A percentile compares a stretch with the other conserved stretches of the same genome.
These are phyloP conservation scores for Rapana venosa DNA, from an alignment of 2,888 invertebrate genomes.

Conservation along the genomic window DNA sequence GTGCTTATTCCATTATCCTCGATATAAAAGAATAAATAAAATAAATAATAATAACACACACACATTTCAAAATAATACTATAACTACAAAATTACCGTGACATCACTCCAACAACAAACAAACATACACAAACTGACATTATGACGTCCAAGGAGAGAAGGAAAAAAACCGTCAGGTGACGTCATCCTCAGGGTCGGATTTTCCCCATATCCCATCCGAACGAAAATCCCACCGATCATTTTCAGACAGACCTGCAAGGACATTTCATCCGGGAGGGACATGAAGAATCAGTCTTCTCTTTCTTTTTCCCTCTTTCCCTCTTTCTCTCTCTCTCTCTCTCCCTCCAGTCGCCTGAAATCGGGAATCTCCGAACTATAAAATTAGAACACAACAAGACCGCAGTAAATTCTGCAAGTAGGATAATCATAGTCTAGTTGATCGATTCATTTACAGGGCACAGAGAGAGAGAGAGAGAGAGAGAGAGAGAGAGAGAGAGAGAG, in stretches of 20 bases:
- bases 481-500: too few relatives aligned
- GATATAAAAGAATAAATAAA: too few relatives aligned
- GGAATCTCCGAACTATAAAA: too few relatives aligned
- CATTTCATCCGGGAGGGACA: slow-evolving; percentile 33
- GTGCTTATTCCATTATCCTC: too few relatives aligned
- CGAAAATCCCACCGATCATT: slow-evolving; percentile 41
- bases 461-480: not conserved
- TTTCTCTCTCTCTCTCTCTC: not conserved
- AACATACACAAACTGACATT: not conserved
- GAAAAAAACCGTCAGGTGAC: not conserved
- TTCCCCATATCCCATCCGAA: slow-evolving; percentile 32
- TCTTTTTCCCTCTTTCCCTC: not conserved
- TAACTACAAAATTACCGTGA: not conserved
- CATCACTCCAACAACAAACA: not conserved
- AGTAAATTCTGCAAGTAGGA: too few relatives aligned
- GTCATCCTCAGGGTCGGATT: not conserved
- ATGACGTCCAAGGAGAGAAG: not conserved
- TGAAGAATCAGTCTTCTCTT: not conserved
- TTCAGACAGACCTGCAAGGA: slow-evolving; percentile 5
- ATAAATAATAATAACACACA: too few relatives aligned
- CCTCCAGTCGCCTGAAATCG: too few relatives aligned
- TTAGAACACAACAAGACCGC: too few relatives aligned
- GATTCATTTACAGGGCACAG: not conserved
- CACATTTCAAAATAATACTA: not conserved
- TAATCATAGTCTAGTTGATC: too few relatives aligned